A percentile compares a stretch with the other conserved stretches of the same genome.
These are phyloP conservation scores for Morpho deidamia DNA, from an alignment of 2,888 invertebrate genomes.

Conservation along the genomic window DNA sequence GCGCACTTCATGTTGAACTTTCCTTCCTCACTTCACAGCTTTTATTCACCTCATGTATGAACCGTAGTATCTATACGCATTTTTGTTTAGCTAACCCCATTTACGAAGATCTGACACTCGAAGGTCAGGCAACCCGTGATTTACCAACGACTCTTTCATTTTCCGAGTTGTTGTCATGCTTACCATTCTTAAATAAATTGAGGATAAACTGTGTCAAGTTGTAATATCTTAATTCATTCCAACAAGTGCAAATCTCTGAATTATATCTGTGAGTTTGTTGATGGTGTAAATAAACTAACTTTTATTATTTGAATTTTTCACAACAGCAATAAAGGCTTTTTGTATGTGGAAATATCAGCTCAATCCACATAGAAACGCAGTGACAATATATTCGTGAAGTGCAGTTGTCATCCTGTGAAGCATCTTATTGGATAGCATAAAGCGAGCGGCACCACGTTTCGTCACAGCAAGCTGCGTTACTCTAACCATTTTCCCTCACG, in stretches of 20 bases:
- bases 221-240: neutral
- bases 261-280: constrained; percentile 38
- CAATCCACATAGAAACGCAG: neutral
- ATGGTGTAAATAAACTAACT: constrained; percentile 32
- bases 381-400: constrained; percentile 15
- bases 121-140: constrained; percentile 17
- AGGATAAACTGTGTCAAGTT: neutral
- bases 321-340: neutral
- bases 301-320: neutral
- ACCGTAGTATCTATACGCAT: constrained; percentile 65
- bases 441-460: constrained; percentile 61
- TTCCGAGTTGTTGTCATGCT: constrained; percentile 1
- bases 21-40: constrained; percentile 59
- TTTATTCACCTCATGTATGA: constrained; percentile 56
- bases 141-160: constrained; percentile 6
- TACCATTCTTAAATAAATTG: constrained; percentile 1
- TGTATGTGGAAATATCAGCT: neutral
- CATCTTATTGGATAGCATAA: neutral
- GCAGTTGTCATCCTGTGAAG: constrained; percentile 6
- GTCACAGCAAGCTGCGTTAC: constrained; percentile 71
- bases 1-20: constrained; percentile 57
- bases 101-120: constrained; percentile 46
- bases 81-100: constrained; percentile 64
- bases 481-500: constrained; percentile 60
- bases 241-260: constrained; percentile 21